Evolutionary conservation across 2,113 vertebrate species (phyloP), one percentile per base, ranked within the genome.

Genomic region (Cisticola juncidis): DNA sequence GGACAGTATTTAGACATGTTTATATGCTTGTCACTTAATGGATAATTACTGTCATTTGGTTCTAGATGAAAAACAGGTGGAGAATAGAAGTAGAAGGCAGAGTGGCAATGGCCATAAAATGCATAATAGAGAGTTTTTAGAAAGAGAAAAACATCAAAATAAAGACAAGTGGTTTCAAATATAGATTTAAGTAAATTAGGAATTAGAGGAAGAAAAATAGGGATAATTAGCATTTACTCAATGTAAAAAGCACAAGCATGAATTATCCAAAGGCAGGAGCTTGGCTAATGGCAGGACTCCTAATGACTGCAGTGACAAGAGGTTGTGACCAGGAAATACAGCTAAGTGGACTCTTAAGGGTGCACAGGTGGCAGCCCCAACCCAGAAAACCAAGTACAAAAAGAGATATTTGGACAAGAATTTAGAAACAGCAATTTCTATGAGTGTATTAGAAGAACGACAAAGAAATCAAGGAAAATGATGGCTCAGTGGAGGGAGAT

Each of bases 361-460:
- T 64, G 7, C 0, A 0, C 29, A 60, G 61, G 24, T 2, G 0
- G 14, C 36, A 54, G 15, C 31, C 14, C 22, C 26, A 81, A 13
- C 47, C 44, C 19, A 38, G 56, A 90, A 79, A 74, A 21, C 29
- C 48, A 79, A 42, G 14, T 35, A 14, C 12, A 29, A 54, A 54
- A 66, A 12, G 4, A 78, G 26, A 11, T 68, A 5, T 56, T 60
- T 62, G 31, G 33, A 8, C 8, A 72, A 44, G 7, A 44, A 51
- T 60, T 74, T 58, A 58, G 54, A 15, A 90, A 58, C 42, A 71
- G 29, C 8, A 6, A 2, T 51, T 76, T 81, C 73, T 40, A 24
- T 16, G 48, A 50, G 28, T 54, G 13, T 54, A 26, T 74, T 69
- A 33, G n/a, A 88, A 86, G 31, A 21, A 81, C 70, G 9, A 29